Percentiles rank a stretch among this genome's conserved stretches.
These are phyloP conservation scores for Xylocampa areola DNA, from an alignment of 2,888 invertebrate species.

Conservation along the genomic window DNA sequence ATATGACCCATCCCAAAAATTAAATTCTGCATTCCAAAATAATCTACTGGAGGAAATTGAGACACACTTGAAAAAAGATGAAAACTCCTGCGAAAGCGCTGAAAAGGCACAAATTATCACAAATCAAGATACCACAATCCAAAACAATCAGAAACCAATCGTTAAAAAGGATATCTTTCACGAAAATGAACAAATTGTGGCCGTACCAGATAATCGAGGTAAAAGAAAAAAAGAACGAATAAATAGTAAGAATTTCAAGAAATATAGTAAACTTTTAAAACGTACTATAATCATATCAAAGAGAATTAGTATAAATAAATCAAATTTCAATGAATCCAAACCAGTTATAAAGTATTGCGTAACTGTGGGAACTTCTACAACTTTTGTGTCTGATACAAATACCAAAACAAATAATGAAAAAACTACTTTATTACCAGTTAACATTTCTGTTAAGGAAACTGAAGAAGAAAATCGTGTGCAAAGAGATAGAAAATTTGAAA, in stretches of 20 bases:
- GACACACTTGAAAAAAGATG: background rate
- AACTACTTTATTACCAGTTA: slow-evolving; percentile 1
- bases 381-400: background rate
- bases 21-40: background rate
- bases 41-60: slow-evolving; percentile 5
- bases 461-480: slow-evolving; percentile 2
- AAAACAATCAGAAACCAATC: background rate
- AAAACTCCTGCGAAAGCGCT: background rate
- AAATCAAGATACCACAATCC: background rate
- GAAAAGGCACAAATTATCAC: background rate
- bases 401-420: background rate
- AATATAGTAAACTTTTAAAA: slow-evolving; percentile 30
- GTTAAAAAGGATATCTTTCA: background rate
- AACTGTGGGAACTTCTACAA: slow-evolving; percentile 15
- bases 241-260: slow-evolving; percentile 15
- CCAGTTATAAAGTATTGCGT: slow-evolving; percentile 2
- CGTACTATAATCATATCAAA: slow-evolving; percentile 25
- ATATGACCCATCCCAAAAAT: background rate
- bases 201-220: slow-evolving; percentile 1
- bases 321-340: background rate
- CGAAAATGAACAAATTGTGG: background rate
- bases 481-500: slow-evolving; percentile 1
- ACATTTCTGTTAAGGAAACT: slow-evolving; percentile 3
- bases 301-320: slow-evolving; percentile 17
- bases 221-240: slow-evolving; percentile 7